A percentile compares a stretch with the other conserved stretches of the same genome.
phyloP scores from a whole-genome alignment of 2,113 vertebrate species.

The Erpornis zantholeuca region DNA sequence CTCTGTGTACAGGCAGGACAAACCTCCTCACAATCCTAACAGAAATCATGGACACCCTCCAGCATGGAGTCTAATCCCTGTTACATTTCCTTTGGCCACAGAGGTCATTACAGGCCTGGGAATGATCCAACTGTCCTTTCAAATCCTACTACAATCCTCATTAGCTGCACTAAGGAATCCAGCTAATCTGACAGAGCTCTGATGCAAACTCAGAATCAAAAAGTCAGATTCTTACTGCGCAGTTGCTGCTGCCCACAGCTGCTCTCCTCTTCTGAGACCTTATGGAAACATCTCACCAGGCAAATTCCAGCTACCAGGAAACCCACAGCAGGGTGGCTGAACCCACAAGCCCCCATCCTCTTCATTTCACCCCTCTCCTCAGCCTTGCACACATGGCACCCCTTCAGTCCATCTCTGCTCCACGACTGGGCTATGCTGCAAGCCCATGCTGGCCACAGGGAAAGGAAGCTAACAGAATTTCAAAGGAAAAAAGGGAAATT shows the following conservation, averaged over 20 bases:
- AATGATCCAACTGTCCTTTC: not conserved
- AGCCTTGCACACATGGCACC: accelerated
- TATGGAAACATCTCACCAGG: not conserved
- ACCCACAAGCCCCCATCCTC: accelerated
- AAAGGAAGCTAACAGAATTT: not conserved
- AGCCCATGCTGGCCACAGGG: not conserved
- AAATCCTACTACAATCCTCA: not conserved
- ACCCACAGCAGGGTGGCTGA: not conserved
- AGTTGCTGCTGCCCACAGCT: not conserved
- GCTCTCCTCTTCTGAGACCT: not conserved
- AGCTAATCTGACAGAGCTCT: not conserved
- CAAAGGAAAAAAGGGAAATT: not conserved
- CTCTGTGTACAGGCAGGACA: not conserved
- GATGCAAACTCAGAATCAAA: not conserved
- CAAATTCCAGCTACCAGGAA: not conserved
- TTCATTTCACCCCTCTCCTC: not conserved
- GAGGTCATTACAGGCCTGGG: not conserved
- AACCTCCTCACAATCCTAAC: not conserved
- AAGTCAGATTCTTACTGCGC: not conserved
- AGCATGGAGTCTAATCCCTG: not conserved
- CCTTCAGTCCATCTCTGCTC: not conserved
- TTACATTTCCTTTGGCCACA: not conserved
- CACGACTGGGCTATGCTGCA: accelerated
- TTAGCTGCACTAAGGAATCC: not conserved
- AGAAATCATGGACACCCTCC: not conserved